phyloP scores from a whole-genome alignment of 2,888 invertebrate genomes.

The Napeogenes inachia region DNA sequence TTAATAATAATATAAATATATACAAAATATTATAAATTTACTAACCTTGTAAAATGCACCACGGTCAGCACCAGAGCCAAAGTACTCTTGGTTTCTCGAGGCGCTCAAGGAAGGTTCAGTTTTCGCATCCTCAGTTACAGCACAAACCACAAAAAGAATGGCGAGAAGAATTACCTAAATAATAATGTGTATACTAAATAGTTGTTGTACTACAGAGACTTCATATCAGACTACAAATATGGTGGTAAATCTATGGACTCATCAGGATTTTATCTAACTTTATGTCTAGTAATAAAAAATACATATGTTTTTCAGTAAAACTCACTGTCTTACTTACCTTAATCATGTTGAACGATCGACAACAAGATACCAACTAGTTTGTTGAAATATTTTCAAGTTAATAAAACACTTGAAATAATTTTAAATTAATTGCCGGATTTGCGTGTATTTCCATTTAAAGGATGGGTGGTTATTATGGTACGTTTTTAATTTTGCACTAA shows the following conservation, averaged over 20 bases:
- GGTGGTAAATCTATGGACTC: too few species aligned
- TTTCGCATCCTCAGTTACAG: constrained; percentile 14
- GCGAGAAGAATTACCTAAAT: constrained; percentile 17
- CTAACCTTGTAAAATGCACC: constrained; percentile 5
- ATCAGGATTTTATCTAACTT: too few species aligned
- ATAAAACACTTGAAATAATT: constrained; percentile 12
- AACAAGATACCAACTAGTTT: constrained; percentile 12
- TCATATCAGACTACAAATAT: too few species aligned
- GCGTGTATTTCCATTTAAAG: constrained; percentile 10
- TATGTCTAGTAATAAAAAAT: background rate
- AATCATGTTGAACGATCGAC: constrained; percentile 22
- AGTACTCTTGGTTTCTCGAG: constrained; percentile 19
- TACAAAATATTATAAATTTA: constrained; percentile 2
- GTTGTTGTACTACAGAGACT: too few species aligned
- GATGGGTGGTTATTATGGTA: constrained; percentile 11
- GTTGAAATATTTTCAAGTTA: constrained; percentile 2
- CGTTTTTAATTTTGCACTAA: too few species aligned
- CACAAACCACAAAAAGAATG: constrained; percentile 15
- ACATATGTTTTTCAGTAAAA: background rate
- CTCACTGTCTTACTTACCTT: constrained; percentile 19
- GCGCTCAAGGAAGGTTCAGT: constrained; percentile 17
- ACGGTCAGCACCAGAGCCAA: constrained; percentile 16
- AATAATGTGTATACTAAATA: too few species aligned
- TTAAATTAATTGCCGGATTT: constrained; percentile 18
- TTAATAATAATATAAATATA: too few species aligned